Conservation (phyloP, 2,113 vertebrate genomes). For the Grus americana region DNA sequence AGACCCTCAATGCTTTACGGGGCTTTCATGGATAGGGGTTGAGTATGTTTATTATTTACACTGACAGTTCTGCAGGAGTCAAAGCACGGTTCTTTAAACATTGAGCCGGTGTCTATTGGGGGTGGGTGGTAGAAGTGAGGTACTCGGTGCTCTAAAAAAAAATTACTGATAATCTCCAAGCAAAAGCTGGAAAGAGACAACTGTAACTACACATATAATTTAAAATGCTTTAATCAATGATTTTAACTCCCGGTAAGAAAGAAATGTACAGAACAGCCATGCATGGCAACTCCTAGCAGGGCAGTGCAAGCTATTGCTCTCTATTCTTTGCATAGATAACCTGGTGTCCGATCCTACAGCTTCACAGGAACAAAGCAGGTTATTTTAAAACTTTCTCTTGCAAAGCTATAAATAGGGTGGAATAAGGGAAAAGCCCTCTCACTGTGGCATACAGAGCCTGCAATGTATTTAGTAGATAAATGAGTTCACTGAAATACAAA, state of each 20-base stretch:
- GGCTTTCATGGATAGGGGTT: conserved; percentile 6
- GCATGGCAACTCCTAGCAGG: background rate
- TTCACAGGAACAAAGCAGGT: background rate
- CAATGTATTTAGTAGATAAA: background rate
- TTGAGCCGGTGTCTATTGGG: background rate
- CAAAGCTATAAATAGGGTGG: background rate
- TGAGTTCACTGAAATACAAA: background rate
- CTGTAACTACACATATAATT: conserved; percentile 24
- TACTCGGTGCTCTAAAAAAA: background rate
- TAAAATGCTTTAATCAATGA: background rate
- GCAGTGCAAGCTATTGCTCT: background rate
- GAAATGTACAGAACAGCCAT: background rate
- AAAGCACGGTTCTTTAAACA: background rate
- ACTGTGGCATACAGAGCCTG: background rate
- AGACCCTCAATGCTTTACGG: background rate
- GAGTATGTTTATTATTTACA: background rate
- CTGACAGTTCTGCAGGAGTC: background rate
- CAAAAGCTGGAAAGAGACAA: background rate
- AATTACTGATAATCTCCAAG: background rate
- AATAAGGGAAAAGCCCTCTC: background rate
- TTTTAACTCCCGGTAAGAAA: background rate
- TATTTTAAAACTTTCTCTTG: conserved; percentile 53
- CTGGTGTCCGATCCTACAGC: background rate
- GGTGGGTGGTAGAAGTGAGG: background rate
- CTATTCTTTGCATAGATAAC: background rate